A percentile compares a stretch with the other conserved stretches of the same genome.
phyloP scores from a whole-genome alignment of 2,113 vertebrate genomes.

The Cyphomyrus discorhynchus region DNA sequence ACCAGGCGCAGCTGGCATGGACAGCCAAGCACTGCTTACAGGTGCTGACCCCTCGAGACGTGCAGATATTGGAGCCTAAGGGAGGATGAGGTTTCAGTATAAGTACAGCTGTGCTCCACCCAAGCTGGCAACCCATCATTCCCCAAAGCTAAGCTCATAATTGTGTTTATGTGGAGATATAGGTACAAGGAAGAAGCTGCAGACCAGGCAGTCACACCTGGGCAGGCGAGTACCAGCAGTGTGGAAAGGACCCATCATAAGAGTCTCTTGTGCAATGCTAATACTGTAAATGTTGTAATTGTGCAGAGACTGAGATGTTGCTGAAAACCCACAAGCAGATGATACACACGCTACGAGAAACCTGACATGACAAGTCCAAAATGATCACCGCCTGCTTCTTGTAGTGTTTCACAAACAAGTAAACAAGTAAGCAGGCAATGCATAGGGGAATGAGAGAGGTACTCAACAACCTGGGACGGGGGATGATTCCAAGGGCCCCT shows the following conservation, averaged over 20 bases:
- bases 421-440: too few species aligned
- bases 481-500: background rate
- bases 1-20: constrained; percentile 86
- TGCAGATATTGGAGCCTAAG: constrained; percentile 82
- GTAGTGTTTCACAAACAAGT: background rate
- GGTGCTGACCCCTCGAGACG: constrained; percentile 82
- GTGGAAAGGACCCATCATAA: background rate
- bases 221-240: background rate
- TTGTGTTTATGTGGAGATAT: background rate
- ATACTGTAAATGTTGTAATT: background rate
- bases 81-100: background rate
- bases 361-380: background rate
- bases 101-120: background rate
- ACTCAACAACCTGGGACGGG: background rate
- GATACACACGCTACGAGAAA: background rate
- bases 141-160: background rate
- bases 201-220: background rate
- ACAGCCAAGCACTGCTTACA: constrained; percentile 88
- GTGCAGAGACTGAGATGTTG: background rate
- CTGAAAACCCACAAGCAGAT: background rate
- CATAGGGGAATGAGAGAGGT: background rate
- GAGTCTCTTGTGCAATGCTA: background rate
- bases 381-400: background rate
- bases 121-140: background rate
- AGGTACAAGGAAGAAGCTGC: background rate